These are phyloP conservation scores for Hyppa rectilinea DNA, from an alignment of 2,888 invertebrate species.

Conservation along the genomic window DNA sequence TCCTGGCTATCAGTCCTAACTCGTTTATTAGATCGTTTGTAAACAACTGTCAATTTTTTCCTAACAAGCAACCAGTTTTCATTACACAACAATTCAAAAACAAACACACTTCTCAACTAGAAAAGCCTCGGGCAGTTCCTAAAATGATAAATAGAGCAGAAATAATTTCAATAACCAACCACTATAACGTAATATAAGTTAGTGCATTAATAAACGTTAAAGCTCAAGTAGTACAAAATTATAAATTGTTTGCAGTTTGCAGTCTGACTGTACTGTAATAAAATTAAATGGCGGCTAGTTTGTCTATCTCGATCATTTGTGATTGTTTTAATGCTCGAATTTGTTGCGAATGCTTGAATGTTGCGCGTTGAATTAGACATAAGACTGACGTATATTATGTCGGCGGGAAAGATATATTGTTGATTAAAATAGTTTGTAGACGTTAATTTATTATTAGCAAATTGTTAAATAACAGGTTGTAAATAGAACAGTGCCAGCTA, in stretches of 20 bases:
- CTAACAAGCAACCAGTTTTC: slow-evolving; percentile 14
- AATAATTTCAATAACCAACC: slow-evolving; percentile 50
- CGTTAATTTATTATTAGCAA: slow-evolving; percentile 34
- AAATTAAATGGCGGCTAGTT: slow-evolving; percentile 65
- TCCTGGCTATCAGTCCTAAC: slow-evolving; percentile 4
- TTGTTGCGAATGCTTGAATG: slow-evolving; percentile 38
- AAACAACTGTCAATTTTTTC: slow-evolving; percentile 32
- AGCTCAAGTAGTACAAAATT: slow-evolving; percentile 55
- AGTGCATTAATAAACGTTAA: slow-evolving; percentile 52
- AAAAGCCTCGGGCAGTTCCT: slow-evolving; percentile 35
- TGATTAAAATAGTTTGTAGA: slow-evolving; percentile 50
- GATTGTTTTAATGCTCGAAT: slow-evolving; percentile 61
- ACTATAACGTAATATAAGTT: slow-evolving; percentile 27
- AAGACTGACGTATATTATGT: slow-evolving; percentile 42
- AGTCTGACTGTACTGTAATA: slow-evolving; percentile 55
- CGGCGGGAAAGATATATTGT: slow-evolving; percentile 36
- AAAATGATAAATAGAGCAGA: slow-evolving; percentile 55
- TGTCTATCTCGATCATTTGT: slow-evolving; percentile 58
- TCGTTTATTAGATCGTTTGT: slow-evolving; percentile 27
- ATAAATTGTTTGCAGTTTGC: slow-evolving; percentile 58
- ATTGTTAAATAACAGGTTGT: slow-evolving; percentile 19
- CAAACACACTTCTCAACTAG: slow-evolving; percentile 42
- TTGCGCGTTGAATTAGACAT: slow-evolving; percentile 45
- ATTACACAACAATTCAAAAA: slow-evolving; percentile 28
- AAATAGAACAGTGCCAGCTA: slow-evolving; percentile 1